phyloP scores from a whole-genome alignment of 2,888 invertebrate species.

The Habrosyne pyritoides region DNA sequence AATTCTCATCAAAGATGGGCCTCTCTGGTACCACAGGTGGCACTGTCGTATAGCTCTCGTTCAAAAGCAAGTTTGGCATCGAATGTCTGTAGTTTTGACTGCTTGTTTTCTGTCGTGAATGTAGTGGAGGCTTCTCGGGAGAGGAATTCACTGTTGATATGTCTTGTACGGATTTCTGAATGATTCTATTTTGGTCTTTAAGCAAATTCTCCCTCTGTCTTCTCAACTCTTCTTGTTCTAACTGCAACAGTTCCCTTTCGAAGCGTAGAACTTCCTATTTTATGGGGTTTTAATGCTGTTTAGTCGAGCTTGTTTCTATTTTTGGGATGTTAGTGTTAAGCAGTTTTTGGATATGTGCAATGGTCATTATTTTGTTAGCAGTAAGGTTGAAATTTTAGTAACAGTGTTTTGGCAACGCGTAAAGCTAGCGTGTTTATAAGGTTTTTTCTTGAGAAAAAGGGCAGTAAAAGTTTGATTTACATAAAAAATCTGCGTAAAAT shows the following conservation, averaged over 20 bases:
- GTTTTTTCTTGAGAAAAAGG: not conserved
- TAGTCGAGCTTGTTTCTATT: conserved; percentile 2
- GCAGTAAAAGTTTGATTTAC: not conserved
- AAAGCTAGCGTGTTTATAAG: conserved; percentile 44
- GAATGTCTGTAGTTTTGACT: conserved; percentile 72
- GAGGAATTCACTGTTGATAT: conserved; percentile 66
- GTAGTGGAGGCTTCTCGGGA: conserved; percentile 64
- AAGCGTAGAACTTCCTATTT: conserved; percentile 88
- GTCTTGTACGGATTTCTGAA: conserved; percentile 86
- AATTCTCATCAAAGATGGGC: conserved; percentile 57
- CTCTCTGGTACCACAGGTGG: conserved; percentile 54
- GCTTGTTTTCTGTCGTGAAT: conserved; percentile 40
- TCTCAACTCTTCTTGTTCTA: conserved; percentile 90
- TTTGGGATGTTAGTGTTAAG: not conserved
- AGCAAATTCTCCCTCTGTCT: conserved; percentile 89
- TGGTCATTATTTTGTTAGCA: conserved; percentile 7
- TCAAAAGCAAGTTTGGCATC: conserved; percentile 76
- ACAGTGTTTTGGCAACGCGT: conserved; percentile 37
- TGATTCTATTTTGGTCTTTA: conserved; percentile 85
- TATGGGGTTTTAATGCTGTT: conserved; percentile 22
- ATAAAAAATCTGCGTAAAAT: too few relatives aligned
- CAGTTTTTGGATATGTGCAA: conserved; percentile 13
- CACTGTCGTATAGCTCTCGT: conserved; percentile 54
- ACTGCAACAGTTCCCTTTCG: conserved; percentile 89
- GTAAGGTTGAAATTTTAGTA: conserved; percentile 27